phyloP scores from a whole-genome alignment of 64 coral and sea anemone species.

The Montipora sp. region DNA sequence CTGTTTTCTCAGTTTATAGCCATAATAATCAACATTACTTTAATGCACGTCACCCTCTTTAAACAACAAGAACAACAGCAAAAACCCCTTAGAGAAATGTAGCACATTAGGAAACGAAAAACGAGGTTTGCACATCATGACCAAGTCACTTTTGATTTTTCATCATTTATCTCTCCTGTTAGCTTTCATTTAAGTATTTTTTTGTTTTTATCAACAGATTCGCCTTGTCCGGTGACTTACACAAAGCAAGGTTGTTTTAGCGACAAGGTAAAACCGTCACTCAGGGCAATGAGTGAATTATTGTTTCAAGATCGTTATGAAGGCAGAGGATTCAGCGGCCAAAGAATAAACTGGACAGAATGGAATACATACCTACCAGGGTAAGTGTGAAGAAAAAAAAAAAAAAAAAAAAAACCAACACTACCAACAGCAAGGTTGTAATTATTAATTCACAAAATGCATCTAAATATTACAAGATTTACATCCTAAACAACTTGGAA shows the following conservation, averaged over 20 bases:
- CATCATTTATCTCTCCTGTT: background rate
- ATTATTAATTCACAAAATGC: too few relatives aligned
- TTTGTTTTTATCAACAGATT: background rate
- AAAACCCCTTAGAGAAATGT: too few relatives aligned
- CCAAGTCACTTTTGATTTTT: background rate
- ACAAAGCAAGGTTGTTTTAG: conserved; percentile 35
- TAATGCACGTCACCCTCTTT: too few relatives aligned
- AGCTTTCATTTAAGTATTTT: background rate
- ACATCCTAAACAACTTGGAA: too few relatives aligned
- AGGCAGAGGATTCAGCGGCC: conserved; percentile 36
- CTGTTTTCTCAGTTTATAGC: too few relatives aligned
- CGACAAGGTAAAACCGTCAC: background rate
- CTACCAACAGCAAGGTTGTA: too few relatives aligned
- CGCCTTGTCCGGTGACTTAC: background rate
- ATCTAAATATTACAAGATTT: too few relatives aligned
- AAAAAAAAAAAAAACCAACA: too few relatives aligned
- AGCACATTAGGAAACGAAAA: too few relatives aligned
- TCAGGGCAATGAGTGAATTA: conserved; percentile 17
- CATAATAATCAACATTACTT: too few relatives aligned
- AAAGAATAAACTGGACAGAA: conserved; percentile 24
- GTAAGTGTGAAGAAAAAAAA: conserved; percentile 3
- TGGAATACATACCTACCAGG: conserved; percentile 11
- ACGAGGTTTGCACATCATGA: too few relatives aligned
- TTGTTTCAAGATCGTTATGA: conserved; percentile 42
- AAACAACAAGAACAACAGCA: too few relatives aligned